Evolutionary conservation across 1,140 invertebrate species (phyloP), one percentile per base, ranked within the genome.

Genomic region (Lithobius niger): DNA sequence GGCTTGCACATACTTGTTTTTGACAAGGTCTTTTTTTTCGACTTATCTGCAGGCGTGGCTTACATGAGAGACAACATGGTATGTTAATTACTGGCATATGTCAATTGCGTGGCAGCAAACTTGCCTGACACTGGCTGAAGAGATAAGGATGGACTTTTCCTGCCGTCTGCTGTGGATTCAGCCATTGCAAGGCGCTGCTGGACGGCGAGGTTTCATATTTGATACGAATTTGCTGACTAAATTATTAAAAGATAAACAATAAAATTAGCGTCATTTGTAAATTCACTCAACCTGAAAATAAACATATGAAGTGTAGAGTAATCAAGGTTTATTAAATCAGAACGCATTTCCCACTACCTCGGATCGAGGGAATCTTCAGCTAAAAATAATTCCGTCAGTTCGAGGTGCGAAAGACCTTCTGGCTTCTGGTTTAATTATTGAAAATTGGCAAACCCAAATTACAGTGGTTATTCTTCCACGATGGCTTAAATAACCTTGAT

Each of bases 91-190:
- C n/a, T n/a, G n/a, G n/a, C n/a, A n/a, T n/a, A n/a, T n/a, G n/a
- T n/a, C n/a, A n/a, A n/a, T n/a, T n/a, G n/a, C n/a, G n/a, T n/a
- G n/a, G n/a, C n/a, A n/a, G n/a, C n/a, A n/a, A n/a, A n/a, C n/a
- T 67, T 74, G 86, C 84, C 76, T 92, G 82, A 71, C 88, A 93
- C 70, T 96, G 91, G 59, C 86, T 93, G 72, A 88, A 97, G 58
- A 97, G 65, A 68, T 88, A 97, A 0, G 93, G 92, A 64, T 87
- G 77, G 59, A 80, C 76, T 71, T 88, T 86, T 43, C 90, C 89
- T 3, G 83, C 78, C 16, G 93, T 97, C 73, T 94, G 89, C 59
- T 83, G 77, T 13, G 88, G 80, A 53, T 76, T 76, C 27, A 97
- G 66, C 92, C 94, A 97, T 70, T 94, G 88, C 18, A 97, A 72